phyloP scores from a whole-genome alignment of 2,888 invertebrate genomes.

The Exephanes ischioxanthus region DNA sequence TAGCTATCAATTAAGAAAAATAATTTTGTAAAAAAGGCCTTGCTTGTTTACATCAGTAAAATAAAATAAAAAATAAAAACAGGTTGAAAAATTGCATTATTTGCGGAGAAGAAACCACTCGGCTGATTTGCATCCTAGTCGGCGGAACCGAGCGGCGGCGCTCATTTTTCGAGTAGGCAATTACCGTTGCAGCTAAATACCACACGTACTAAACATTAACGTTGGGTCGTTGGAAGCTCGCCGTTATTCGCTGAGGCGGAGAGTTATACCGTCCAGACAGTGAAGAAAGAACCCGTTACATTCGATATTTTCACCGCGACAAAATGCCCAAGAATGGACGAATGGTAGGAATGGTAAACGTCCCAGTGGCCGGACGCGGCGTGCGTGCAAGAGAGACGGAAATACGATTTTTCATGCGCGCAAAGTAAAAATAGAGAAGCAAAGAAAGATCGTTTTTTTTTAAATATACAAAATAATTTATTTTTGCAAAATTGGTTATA shows the following conservation, averaged over 20 bases:
- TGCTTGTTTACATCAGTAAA: too few species aligned
- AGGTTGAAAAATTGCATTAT: not conserved
- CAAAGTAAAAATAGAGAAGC: too few species aligned
- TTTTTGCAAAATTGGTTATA: too few species aligned
- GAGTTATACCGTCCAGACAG: not conserved
- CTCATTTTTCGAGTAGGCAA: not conserved
- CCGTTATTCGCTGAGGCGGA: conserved; percentile 27
- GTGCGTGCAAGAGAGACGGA: too few species aligned
- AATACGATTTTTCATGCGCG: too few species aligned
- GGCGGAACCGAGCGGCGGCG: not conserved
- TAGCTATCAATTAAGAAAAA: too few species aligned
- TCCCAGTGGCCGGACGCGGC: too few species aligned
- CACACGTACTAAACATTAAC: conserved; percentile 1
- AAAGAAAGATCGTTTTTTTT: too few species aligned
- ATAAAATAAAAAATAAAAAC: too few species aligned
- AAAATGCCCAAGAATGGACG: not conserved
- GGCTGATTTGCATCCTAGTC: too few species aligned
- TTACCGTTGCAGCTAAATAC: conserved; percentile 19
- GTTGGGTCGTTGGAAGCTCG: conserved; percentile 22
- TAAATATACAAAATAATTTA: too few species aligned
- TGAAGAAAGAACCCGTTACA: not conserved
- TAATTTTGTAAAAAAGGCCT: too few species aligned
- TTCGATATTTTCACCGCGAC: not conserved
- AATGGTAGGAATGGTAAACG: not conserved
- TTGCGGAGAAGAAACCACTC: not conserved